Evolutionary conservation across 2,113 vertebrate species (phyloP), one percentile per base, ranked within the genome.

Genomic region (Boulengeromyrus knoepffleri): DNA sequence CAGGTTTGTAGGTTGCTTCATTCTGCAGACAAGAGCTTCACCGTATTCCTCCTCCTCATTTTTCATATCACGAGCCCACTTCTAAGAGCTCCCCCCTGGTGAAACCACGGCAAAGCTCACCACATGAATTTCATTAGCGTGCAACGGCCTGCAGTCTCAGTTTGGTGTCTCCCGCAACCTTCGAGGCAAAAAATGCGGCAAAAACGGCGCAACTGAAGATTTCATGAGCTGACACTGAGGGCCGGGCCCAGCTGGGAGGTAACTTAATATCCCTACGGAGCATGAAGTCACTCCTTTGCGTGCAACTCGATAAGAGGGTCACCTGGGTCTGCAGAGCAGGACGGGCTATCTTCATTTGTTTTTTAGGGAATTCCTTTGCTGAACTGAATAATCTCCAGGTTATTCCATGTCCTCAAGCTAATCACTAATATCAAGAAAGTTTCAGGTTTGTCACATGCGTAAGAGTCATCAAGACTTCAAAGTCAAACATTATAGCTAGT

Each of bases 101-200:
- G 46, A 85, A 85, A 53, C 49, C 19, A 7, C 49, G 3, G 10
- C 4, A 2, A 50, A 45, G 52, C 87, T 83, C n/a, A 47, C 56
- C 93, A 93, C 92, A 92, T 95, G 94, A 93, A 91, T 94, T 92
- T 39, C 74, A 93, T 95, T 94, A 95, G 87, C 88, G 47, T 87
- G 80, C 47, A 58, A 84, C 88, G 90, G 92, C 88, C 89, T 88
- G 85, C n/a, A 31, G 50, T 42, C 85, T 87, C 31, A 1, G n/a
- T 36, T 6, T 21, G 36, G 19, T 8, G 8, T 88, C 36, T 88
- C 87, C 52, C 4, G 53, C 17, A 62, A 31, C 85, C 90, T 58
- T 3, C 27, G 15, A 58, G 39, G 15, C 10, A 27, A 88, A 84
- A 87, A 84, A 88, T 46, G 89, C 88, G 50, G 90, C 85, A 91